Base-by-base conservation (phyloP, 2,113 vertebrate genomes). In the Azemiops feae region DNA sequence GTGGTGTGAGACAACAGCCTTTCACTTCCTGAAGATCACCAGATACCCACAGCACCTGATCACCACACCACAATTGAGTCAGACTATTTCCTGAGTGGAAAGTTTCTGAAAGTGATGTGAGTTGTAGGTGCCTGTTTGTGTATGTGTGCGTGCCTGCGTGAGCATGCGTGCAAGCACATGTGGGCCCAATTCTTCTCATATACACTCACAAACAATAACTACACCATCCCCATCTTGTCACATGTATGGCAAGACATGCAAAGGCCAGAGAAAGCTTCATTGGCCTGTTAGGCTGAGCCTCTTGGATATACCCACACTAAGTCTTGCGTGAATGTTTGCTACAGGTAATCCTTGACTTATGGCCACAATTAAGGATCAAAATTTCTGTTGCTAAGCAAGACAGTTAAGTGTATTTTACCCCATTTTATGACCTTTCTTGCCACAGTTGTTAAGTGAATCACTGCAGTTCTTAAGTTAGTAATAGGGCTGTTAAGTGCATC, bases 81-180 rank as follows among this genome's bases (percentile, higher is more conserved):
- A 92, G 34, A 16, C 54, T 34, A 74, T 47, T 92, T 92, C 47
- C 34, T 23, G 50, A 89, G 64, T 85, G 92, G 64, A 57, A 92
- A 92, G n/a, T 74, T 39, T 81, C 60, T 89, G 53, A 89, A 81
- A 39, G 50, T 39, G 5, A 52, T 55, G 34, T 54, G 58, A 88
- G 22, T 60, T 5, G 43, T 60, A 27, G 34, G 34, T 89, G 53
- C 88, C 3, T 39, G 34, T 4, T 34, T 58, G 1, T 57, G 8
- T 87, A 9, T 53, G 5, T 88, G 20, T 39, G n/a, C 2, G 6
- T 45, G 18, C 81, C 18, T 86, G 52, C n/a, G 3, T 2, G 5
- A 3, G 7, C 12, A 16, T 4, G 5, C 43, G 20, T 45, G 20
- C 23, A 11, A 50, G 64, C 23, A 22, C 8, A 4, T 5, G 30